A percentile compares a stretch with the other conserved stretches of the same genome.
Conservation (phyloP, 2,113 vertebrate genomes). For the Nothoprocta pentlandii region DNA sequence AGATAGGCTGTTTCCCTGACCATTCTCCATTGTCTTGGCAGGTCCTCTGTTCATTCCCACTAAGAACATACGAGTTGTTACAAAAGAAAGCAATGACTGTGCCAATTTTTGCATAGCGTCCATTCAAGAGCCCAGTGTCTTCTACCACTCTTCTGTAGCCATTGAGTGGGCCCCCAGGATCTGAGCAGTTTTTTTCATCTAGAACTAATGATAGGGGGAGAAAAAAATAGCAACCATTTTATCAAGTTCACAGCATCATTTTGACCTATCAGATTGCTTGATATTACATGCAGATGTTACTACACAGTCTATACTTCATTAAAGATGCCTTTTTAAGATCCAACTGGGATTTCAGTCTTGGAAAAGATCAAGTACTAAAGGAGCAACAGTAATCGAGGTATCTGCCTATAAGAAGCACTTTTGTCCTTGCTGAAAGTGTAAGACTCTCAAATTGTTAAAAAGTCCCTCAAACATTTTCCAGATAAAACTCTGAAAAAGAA, state of each 20-base stretch:
- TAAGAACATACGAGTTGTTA: slow-evolving; percentile 89
- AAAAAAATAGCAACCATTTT: slow-evolving; percentile 39
- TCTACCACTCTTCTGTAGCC: slow-evolving; percentile 91
- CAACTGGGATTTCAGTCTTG: background rate
- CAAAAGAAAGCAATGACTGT: slow-evolving; percentile 92
- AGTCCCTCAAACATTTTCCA: background rate
- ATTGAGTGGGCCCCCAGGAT: slow-evolving; percentile 86
- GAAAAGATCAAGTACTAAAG: slow-evolving; percentile 1
- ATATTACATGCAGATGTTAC: slow-evolving; percentile 8
- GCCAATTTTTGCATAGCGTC: slow-evolving; percentile 76
- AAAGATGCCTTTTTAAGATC: background rate
- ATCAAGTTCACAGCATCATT: slow-evolving; percentile 18
- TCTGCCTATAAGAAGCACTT: background rate
- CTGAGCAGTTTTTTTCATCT: slow-evolving; percentile 86
- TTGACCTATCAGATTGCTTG: slow-evolving; percentile 11
- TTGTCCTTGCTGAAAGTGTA: background rate
- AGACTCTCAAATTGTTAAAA: background rate
- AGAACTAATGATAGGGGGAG: slow-evolving; percentile 76
- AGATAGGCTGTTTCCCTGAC: slow-evolving; percentile 91
- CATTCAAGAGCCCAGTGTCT: slow-evolving; percentile 83
- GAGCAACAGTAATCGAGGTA: background rate
- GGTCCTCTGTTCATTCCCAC: slow-evolving; percentile 87
- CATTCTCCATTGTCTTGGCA: slow-evolving; percentile 90
- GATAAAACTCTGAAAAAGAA: background rate
- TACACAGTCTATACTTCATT: background rate